Evolutionary conservation across 2,113 vertebrate species (phyloP).

Genomic region (Neoarius graeffei): DNA sequence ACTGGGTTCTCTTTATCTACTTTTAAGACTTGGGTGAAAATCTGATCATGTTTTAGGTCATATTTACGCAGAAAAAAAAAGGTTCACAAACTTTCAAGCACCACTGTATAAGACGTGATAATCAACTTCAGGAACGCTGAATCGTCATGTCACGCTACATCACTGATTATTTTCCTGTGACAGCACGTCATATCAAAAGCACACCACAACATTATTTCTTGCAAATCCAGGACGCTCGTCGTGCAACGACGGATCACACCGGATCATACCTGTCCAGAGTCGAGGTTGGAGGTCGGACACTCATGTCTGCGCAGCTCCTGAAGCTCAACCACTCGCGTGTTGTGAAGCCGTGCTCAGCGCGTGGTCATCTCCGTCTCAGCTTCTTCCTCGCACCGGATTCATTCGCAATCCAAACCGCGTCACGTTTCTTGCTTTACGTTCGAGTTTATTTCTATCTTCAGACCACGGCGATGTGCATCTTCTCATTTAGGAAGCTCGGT

Average conservation of each 20-base stretch:
- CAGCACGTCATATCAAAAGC: no score
- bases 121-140: background rate
- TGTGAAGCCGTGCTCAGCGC: slow-evolving; percentile 11
- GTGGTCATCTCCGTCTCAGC: slow-evolving; percentile 51
- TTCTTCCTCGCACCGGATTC: slow-evolving; percentile 43
- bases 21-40: no score
- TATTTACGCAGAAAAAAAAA: no score
- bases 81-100: no score
- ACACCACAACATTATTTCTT: background rate
- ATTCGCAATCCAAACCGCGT: background rate
- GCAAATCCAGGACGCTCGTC: background rate
- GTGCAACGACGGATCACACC: background rate
- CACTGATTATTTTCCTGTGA: background rate
- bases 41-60: no score
- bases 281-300: slow-evolving; percentile 72
- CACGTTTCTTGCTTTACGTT: background rate
- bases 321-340: slow-evolving; percentile 58
- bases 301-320: slow-evolving; percentile 68
- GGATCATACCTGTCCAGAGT: slow-evolving; percentile 75
- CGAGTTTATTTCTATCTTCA: background rate
- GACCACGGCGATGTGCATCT: slow-evolving; percentile 3
- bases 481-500: background rate
- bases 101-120: background rate
- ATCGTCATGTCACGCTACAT: background rate
- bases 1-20: no score